Percentiles rank a stretch among this genome's conserved stretches.
Evolutionary conservation across 2,113 vertebrate species (phyloP).

Genomic region (Macquaria australasica): DNA sequence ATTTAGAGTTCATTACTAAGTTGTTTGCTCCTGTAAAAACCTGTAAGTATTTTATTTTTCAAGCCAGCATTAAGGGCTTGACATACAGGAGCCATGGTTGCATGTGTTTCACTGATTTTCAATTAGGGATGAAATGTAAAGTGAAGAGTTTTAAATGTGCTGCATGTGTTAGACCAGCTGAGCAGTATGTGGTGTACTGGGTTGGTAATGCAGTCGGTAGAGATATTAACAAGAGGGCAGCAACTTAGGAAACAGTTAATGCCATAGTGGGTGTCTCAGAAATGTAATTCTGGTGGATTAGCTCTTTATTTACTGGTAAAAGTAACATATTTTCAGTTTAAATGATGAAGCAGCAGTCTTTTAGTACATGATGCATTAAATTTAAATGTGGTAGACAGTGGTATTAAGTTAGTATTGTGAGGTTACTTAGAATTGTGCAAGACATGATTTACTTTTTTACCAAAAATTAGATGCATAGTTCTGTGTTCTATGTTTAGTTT

Average conservation of each 20-base stretch:
- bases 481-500: neutral
- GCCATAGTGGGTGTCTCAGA: neutral
- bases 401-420: neutral
- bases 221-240: neutral
- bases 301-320: neutral
- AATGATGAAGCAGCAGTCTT: neutral
- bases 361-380: neutral
- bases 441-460: neutral
- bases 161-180: neutral
- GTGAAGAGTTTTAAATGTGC: neutral
- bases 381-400: neutral
- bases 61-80: neutral
- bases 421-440: neutral
- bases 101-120: neutral
- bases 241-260: neutral
- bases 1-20: neutral
- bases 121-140: neutral
- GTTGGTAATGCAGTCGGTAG: neutral
- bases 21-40: neutral
- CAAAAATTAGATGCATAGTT: neutral
- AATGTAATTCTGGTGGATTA: neutral
- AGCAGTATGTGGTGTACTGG: neutral
- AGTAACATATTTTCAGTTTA: neutral
- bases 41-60: neutral
- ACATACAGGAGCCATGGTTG: neutral